Conservation (phyloP, 2,797 vertebrate species). For the Melanogrammus aeglefinus region DNA sequence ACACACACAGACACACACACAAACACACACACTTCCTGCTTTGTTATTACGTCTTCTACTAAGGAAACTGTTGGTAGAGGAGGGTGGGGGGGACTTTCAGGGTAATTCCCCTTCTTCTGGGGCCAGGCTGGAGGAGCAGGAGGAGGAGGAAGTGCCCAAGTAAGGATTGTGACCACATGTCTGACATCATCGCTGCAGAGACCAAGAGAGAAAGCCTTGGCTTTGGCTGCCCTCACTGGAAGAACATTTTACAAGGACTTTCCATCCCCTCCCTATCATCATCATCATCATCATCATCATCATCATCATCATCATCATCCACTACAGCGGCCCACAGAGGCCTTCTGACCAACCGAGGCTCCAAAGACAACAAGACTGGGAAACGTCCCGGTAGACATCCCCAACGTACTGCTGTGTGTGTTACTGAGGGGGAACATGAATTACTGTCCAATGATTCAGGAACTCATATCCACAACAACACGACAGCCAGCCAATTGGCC, state of each 20-base stretch:
- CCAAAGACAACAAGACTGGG: not conserved
- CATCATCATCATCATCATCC: not conserved
- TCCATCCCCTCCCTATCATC: not conserved
- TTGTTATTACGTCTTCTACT: not conserved
- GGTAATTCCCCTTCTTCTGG: conserved; percentile 5
- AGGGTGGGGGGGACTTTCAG: not conserved
- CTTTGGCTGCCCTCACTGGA: not conserved
- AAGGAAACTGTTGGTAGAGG: not conserved
- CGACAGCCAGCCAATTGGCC: not conserved
- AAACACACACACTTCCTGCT: not conserved
- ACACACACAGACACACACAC: not conserved
- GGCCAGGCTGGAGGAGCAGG: not conserved
- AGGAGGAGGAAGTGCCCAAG: not conserved
- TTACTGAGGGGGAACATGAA: too few relatives aligned
- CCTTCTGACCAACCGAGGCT: not conserved
- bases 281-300: not conserved
- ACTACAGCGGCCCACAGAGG: not conserved
- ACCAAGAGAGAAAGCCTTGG: not conserved
- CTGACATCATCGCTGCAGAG: conserved; percentile 2
- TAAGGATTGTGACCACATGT: not conserved
- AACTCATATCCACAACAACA: not conserved
- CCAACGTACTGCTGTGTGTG: not conserved
- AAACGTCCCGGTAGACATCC: not conserved
- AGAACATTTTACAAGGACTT: conserved; percentile 1
- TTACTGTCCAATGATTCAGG: too few relatives aligned